Evolutionary conservation across 2,888 invertebrate species (phyloP), one percentile per base, ranked within the genome.

Genomic region (Lasius platythorax): DNA sequence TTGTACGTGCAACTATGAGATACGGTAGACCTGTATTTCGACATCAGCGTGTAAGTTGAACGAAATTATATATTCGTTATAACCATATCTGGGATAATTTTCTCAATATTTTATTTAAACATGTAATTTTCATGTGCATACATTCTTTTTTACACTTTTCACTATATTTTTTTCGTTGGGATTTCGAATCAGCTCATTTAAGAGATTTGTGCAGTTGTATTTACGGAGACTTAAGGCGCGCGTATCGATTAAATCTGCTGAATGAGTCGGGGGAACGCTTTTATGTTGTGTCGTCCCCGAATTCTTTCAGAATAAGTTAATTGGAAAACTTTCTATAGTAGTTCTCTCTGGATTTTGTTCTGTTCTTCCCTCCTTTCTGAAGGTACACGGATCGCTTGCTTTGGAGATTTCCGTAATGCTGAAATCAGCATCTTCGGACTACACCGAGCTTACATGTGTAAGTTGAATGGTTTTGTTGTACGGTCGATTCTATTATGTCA

Each of bases 251-350:
- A 46, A 58, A 79, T 50, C 12, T 12, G 12, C 5, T 30, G 37
- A 12, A 70, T 33, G 23, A 63, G 56, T 70, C 23, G 15, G 15
- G 40, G 37, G 5, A 3, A 40, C 43, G 70, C 61, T 46, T 81
- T 81, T 81, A 72, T 46, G 30, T 40, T 58, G 43, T 61, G 58
- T 46, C 37, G n/a, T 53, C 4, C 8, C 28, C 61, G 72, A 70
- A 61, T 81, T 72, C 79, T 81, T 81, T 61, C 72, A 50, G 61
- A 81, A 81, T 81, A 81, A 81, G 72, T 81, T 81, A 81, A 81
- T 81, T 81, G 79, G 72, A 81, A 81, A 81, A 81, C 70, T 81
- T 81, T 72, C 79, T 72, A 23, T 33, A 46, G 18, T n/a, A 53
- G 61, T 50, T 46, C 23, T 72, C 23, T 72, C 43, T 18, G 1